These are phyloP conservation scores for Agrilus biguttatus DNA, from an alignment of 2,888 invertebrate species.

Conservation along the genomic window DNA sequence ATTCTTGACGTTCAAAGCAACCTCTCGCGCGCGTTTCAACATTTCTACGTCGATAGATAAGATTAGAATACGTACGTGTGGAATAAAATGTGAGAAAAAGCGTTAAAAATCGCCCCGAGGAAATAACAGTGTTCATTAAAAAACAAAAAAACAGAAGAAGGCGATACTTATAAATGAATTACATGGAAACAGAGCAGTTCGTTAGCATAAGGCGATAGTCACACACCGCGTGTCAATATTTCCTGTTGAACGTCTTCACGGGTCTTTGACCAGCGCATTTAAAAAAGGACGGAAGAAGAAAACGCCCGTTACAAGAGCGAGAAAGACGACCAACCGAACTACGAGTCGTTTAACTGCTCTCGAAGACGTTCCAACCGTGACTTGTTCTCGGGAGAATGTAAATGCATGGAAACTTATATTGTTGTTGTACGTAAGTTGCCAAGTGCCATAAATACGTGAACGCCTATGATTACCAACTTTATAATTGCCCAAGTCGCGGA, in stretches of 20 bases:
- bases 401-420: slow-evolving; percentile 2
- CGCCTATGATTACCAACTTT: no score
- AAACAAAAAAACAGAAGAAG: slow-evolving; percentile 4
- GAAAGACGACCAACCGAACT: slow-evolving; percentile 6
- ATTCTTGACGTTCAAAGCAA: no score
- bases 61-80: no score
- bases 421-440: neutral
- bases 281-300: slow-evolving; percentile 13
- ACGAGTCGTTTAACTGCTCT: neutral
- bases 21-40: no score
- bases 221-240: slow-evolving; percentile 21
- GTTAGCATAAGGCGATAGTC: slow-evolving; percentile 12
- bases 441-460: no score
- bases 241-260: slow-evolving; percentile 22
- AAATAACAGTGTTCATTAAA: slow-evolving; percentile 9
- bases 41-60: no score
- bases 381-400: slow-evolving; percentile 7
- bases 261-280: slow-evolving; percentile 24
- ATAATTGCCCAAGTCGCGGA: no score
- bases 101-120: slow-evolving; percentile 10
- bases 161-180: slow-evolving; percentile 16
- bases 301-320: slow-evolving; percentile 8
- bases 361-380: slow-evolving; percentile 12
- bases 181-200: slow-evolving; percentile 9
- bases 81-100: slow-evolving; percentile 13